Conservation (phyloP, 2,888 invertebrate species). For the Schrankia costaestrigalis region DNA sequence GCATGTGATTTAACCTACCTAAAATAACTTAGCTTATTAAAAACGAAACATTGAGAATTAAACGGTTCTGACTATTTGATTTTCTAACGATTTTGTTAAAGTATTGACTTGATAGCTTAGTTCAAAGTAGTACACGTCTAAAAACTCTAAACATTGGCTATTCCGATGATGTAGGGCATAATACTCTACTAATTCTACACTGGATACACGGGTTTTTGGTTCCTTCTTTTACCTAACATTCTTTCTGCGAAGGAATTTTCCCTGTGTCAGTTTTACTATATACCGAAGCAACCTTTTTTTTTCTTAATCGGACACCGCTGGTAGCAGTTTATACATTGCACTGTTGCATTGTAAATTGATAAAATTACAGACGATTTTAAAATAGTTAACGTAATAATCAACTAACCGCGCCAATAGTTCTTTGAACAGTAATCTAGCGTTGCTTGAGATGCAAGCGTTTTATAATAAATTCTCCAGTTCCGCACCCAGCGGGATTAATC, state of each 20-base stretch:
- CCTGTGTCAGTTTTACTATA: no score
- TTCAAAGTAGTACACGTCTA: no score
- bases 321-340: no score
- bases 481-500: conserved; percentile 74
- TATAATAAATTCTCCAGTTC: conserved; percentile 74
- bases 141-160: no score
- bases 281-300: no score
- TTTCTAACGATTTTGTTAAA: conserved; percentile 5
- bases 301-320: no score
- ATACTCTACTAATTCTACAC: no score
- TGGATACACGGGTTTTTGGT: no score
- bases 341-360: no score
- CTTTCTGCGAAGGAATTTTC: no score
- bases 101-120: background rate
- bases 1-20: conserved; percentile 37
- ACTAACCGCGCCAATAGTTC: conserved; percentile 48
- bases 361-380: conserved; percentile 10
- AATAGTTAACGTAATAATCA: conserved; percentile 30
- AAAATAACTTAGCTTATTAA: conserved; percentile 39
- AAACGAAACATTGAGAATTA: conserved; percentile 24
- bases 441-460: conserved; percentile 64
- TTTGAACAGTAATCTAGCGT: conserved; percentile 38
- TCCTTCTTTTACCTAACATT: no score
- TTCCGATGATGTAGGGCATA: no score
- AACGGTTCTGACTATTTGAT: conserved; percentile 17